Percentiles rank a stretch among this genome's conserved stretches.
Evolutionary conservation across 1,140 invertebrate genomes (phyloP).

Genomic region (Zaprionus ghesquierei): DNA sequence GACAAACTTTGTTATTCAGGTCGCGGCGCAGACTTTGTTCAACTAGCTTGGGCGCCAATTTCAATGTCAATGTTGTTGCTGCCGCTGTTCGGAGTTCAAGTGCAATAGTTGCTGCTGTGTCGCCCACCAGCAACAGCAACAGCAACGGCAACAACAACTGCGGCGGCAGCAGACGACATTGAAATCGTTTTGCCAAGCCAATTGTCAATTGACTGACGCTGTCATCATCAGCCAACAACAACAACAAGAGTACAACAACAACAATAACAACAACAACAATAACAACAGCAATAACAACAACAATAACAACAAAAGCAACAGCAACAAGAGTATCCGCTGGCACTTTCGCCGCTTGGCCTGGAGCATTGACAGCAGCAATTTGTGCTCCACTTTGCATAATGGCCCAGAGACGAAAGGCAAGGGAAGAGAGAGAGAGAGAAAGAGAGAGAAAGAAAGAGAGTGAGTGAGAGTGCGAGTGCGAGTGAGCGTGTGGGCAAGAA

Average conservation of each 20-base stretch:
- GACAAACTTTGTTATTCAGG: slow-evolving; percentile 42
- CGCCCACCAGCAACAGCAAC: slow-evolving; percentile 13
- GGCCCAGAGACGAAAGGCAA: background rate
- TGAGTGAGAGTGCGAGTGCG: background rate
- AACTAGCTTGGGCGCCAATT: slow-evolving; percentile 20
- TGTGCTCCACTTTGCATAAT: slow-evolving; percentile 38
- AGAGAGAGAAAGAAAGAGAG: background rate
- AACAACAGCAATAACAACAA: background rate
- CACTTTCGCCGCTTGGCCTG: slow-evolving; percentile 52
- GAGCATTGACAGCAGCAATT: slow-evolving; percentile 36
- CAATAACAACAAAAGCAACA: background rate
- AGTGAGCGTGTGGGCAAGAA: background rate
- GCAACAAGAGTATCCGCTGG: slow-evolving; percentile 29
- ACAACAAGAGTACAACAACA: background rate
- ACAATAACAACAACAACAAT: slow-evolving; percentile 2
- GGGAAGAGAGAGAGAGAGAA: background rate
- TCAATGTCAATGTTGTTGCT: slow-evolving; percentile 64
- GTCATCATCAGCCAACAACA: slow-evolving; percentile 20
- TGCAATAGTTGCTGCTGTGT: slow-evolving; percentile 39
- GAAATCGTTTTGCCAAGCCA: slow-evolving; percentile 31
- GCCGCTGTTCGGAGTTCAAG: slow-evolving; percentile 33
- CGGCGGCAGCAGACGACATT: slow-evolving; percentile 7
- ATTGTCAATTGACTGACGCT: slow-evolving; percentile 32
- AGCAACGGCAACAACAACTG: background rate
- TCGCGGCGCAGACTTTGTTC: slow-evolving; percentile 3